Evolutionary conservation across 2,888 invertebrate species (phyloP), one percentile per base, ranked within the genome.

Genomic region (Nebria brevicollis): DNA sequence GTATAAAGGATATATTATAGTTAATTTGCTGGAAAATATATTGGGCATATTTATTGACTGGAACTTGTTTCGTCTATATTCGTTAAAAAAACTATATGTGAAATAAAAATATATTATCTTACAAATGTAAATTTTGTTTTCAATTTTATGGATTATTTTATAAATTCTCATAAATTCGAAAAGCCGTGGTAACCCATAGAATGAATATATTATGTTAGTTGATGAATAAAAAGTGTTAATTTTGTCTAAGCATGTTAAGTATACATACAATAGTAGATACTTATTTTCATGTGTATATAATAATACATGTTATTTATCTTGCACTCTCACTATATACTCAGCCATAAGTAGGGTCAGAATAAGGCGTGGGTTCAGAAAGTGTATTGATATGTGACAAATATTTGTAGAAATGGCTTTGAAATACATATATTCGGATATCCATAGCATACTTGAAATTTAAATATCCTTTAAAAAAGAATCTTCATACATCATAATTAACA

Each of bases 261-360:
- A 72, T 25, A 73, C 78, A 78, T 72, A 78, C 72, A 73, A 66
- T 15, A 41, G 42, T 25, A 42, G 26, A 42, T 72, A 77, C 54
- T 64, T 34, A 65, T 20, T 70, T 72, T 80, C 34, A n/a, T 73
- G 15, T 72, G 75, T 80, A 75, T 66, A 80, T 72, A 80, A 70
- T 80, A 25, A 78, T 73, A 54, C 13, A 74, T 25, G 13, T 66
- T 74, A 70, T 80, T 80, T 75, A 72, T 72, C 54, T 72, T 68
- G 54, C 75, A 80, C 80, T 80, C 80, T 80, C 80, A 74, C 80
- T 80, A 68, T 15, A 54, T 43, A 80, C 70, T 80, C 80, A 73
- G 74, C 75, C 75, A 80, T 65, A 25, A 73, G 80, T 75, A 80
- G 70, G 80, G 75, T 75, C 75, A 80, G 20, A 75, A n/a, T 11